Conservation (phyloP, 2,888 invertebrate genomes). For the Eristalinus aeneus region DNA sequence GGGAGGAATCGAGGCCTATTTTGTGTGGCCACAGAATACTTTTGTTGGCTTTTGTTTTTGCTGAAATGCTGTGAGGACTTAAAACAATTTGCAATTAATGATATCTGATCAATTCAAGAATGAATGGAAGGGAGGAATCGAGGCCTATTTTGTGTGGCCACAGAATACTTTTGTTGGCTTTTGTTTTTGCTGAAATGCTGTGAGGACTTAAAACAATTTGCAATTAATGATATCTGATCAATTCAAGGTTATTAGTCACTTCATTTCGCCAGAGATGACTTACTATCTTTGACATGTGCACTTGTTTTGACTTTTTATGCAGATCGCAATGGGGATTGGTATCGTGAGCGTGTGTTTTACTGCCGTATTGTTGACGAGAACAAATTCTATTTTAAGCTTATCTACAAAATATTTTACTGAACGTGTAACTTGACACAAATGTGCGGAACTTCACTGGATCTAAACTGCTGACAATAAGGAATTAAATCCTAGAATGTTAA, state of each 20-base stretch:
- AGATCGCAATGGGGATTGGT: background rate
- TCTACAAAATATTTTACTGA: too few relatives aligned
- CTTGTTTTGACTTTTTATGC: background rate
- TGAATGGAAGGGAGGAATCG: background rate
- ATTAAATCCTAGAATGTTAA: too few relatives aligned
- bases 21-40: too few relatives aligned
- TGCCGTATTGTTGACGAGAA: background rate
- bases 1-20: background rate
- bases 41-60: background rate
- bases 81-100: background rate
- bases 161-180: background rate
- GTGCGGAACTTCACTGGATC: too few relatives aligned
- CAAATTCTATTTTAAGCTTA: background rate
- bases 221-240: background rate
- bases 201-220: background rate
- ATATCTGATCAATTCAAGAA: background rate
- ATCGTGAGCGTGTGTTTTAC: background rate
- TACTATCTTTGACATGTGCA: background rate
- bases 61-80: background rate
- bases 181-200: background rate
- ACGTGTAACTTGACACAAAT: too few relatives aligned
- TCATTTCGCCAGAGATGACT: background rate
- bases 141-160: background rate
- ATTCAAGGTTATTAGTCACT: background rate
- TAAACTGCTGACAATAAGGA: too few relatives aligned